These are phyloP conservation scores for Colossoma macropomum DNA, from an alignment of 2,113 vertebrate species.

Conservation along the genomic window DNA sequence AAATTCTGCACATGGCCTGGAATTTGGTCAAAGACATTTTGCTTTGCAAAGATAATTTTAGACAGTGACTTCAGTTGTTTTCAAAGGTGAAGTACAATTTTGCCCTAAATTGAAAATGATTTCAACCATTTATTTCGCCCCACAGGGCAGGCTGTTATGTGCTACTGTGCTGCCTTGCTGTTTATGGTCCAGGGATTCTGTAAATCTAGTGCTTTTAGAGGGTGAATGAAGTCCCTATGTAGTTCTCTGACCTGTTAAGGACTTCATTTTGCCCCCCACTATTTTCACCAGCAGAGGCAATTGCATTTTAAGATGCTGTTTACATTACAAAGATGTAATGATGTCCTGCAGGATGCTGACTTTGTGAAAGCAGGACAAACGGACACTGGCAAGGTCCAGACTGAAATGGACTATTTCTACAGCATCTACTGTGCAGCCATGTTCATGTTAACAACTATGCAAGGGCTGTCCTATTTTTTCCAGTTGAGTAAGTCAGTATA, in stretches of 20 bases:
- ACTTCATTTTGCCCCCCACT: slow-evolving; percentile 46
- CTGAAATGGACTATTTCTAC: neutral
- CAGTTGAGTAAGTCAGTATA: slow-evolving; percentile 29
- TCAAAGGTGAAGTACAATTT: slow-evolving; percentile 2
- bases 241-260: slow-evolving; percentile 43
- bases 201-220: slow-evolving; percentile 39
- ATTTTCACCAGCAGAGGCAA: slow-evolving; percentile 39
- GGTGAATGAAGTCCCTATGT: slow-evolving; percentile 41
- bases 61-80: slow-evolving; percentile 25
- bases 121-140: slow-evolving; percentile 41
- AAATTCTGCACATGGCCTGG: neutral
- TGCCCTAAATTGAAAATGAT: slow-evolving; percentile 20
- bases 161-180: slow-evolving; percentile 29
- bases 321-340: slow-evolving; percentile 57
- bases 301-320: slow-evolving; percentile 58
- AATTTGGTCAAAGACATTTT: slow-evolving; percentile 18
- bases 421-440: neutral
- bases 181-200: slow-evolving; percentile 48
- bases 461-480: slow-evolving; percentile 41
- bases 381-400: neutral
- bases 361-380: slow-evolving; percentile 30
- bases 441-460: slow-evolving; percentile 9
- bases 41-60: neutral
- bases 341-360: slow-evolving; percentile 42
- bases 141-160: slow-evolving; percentile 37